Evolutionary conservation across 1,140 invertebrate genomes (phyloP).

Genomic region (Chironomus striatipennis): DNA sequence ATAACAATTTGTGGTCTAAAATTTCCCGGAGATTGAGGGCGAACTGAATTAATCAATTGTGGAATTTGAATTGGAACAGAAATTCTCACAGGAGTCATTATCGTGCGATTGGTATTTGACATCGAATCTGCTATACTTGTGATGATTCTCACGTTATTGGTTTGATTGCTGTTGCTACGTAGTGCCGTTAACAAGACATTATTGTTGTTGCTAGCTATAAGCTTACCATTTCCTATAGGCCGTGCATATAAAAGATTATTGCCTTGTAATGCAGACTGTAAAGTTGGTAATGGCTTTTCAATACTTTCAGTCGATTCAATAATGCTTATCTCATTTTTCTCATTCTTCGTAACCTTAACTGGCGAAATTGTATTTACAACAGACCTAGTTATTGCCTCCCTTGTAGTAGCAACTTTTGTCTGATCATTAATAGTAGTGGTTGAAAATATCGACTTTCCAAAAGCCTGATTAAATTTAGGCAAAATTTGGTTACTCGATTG

Average conservation of each 20-base stretch:
- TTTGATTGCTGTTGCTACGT: background rate
- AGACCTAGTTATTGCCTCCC: conserved; percentile 24
- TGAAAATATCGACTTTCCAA: conserved; percentile 54
- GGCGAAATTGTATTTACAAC: conserved; percentile 28
- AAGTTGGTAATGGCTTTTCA: background rate
- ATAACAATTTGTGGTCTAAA: conserved; percentile 27
- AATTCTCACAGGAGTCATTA: conserved; percentile 44
- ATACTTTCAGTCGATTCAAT: background rate
- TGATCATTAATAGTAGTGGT: background rate
- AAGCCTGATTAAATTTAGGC: conserved; percentile 72
- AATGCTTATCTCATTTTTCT: background rate
- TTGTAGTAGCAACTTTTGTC: conserved; percentile 25
- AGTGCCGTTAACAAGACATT: background rate
- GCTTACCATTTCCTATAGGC: background rate
- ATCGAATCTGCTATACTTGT: conserved; percentile 20
- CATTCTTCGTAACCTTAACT: conserved; percentile 30
- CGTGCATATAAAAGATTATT: background rate
- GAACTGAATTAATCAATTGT: background rate
- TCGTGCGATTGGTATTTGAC: background rate
- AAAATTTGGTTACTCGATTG: conserved; percentile 36
- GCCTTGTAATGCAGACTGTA: background rate
- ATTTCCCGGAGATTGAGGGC: conserved; percentile 26
- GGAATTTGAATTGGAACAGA: conserved; percentile 39
- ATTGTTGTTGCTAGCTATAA: background rate
- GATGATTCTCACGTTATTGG: conserved; percentile 17